These are phyloP conservation scores for Drosophila erecta DNA, from an alignment of 1,140 invertebrate species.

Conservation along the genomic window DNA sequence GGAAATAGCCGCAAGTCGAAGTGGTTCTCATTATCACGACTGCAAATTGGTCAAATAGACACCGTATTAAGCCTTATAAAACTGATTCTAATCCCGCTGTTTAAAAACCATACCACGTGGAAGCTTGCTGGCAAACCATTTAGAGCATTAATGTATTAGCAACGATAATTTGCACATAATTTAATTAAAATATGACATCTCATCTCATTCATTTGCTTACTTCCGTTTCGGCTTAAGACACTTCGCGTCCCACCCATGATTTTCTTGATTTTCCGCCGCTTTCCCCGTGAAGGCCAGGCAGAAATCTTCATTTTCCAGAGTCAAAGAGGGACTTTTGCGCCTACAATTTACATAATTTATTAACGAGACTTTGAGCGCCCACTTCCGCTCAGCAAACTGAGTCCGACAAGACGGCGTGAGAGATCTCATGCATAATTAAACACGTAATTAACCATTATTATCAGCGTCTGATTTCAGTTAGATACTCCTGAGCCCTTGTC, in stretches of 20 bases:
- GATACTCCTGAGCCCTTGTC: conserved; percentile 42
- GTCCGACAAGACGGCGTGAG: conserved; percentile 35
- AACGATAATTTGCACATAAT: conserved; percentile 69
- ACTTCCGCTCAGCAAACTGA: conserved; percentile 62
- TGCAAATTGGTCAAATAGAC: not conserved
- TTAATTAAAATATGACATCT: conserved; percentile 52
- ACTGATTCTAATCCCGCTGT: no score
- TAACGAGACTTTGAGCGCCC: conserved; percentile 81
- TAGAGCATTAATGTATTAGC: not conserved
- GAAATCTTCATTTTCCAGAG: conserved; percentile 67
- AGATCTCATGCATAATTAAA: conserved; percentile 78
- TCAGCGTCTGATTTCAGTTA: conserved; percentile 77
- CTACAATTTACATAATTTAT: conserved; percentile 83
- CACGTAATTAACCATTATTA: conserved; percentile 83
- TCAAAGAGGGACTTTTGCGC: conserved; percentile 58
- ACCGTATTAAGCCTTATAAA: no score
- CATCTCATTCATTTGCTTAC: conserved; percentile 65
- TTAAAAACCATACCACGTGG: no score
- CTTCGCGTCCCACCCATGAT: conserved; percentile 21
- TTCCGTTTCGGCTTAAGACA: conserved; percentile 70
- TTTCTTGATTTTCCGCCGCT: not conserved
- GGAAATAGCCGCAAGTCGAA: conserved; percentile 12
- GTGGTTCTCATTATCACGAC: conserved; percentile 18
- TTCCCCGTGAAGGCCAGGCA: conserved; percentile 36
- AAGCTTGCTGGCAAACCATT: no score